phyloP scores from a whole-genome alignment of 2,797 vertebrate species.

The Enteromius trimaculatus region DNA sequence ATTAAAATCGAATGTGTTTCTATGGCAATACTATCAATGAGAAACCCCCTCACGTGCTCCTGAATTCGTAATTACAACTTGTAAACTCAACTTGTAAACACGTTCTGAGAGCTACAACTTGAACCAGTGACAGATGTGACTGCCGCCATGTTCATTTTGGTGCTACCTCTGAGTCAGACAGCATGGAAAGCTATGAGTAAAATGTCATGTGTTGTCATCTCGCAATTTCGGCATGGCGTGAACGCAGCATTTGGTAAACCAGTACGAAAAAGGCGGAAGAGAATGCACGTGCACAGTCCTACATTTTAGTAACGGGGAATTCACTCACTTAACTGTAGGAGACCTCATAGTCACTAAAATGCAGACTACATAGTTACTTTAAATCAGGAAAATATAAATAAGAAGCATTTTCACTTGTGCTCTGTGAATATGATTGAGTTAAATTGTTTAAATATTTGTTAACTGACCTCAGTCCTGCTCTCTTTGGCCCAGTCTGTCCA shows the following conservation, averaged over 20 bases:
- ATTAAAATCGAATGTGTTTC: no score
- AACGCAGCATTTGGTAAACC: not conserved
- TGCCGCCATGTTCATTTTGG: no score
- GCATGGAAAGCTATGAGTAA: no score
- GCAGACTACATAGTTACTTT: not conserved
- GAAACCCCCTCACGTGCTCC: no score
- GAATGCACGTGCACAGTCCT: not conserved
- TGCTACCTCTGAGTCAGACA: no score
- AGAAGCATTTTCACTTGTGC: not conserved
- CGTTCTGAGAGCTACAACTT: no score
- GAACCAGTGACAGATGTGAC: no score
- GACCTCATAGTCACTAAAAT: not conserved
- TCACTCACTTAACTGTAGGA: not conserved
- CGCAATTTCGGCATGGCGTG: no score
- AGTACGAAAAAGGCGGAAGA: not conserved
- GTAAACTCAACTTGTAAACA: no score
- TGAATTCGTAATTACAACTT: no score
- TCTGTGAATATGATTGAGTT: not conserved
- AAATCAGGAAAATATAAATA: not conserved
- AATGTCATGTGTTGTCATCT: no score
- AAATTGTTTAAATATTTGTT: not conserved
- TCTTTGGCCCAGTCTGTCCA: constrained; percentile 68
- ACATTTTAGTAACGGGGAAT: not conserved
- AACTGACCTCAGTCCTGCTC: not conserved
- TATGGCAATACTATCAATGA: no score